Conservation (phyloP, 2,888 invertebrate species). For the Drosophila quasianomalipes region DNA sequence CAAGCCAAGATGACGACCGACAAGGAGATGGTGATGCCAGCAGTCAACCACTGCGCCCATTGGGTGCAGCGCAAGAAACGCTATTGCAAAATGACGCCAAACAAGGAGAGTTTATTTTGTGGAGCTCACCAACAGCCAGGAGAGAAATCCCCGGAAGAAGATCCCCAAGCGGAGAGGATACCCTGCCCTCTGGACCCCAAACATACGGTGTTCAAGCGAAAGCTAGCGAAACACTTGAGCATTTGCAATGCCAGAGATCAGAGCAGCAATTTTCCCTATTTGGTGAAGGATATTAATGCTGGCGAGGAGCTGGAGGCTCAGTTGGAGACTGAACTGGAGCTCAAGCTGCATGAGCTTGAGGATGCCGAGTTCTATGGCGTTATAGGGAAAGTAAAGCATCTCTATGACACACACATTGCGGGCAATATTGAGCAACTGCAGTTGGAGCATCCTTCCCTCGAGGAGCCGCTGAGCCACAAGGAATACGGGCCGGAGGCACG, state of each 20-base stretch:
- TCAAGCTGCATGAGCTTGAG: slow-evolving; percentile 85
- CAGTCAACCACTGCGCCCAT: slow-evolving; percentile 87
- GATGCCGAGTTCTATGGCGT: slow-evolving; percentile 83
- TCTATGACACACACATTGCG: slow-evolving; percentile 84
- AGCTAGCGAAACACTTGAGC: slow-evolving; percentile 89
- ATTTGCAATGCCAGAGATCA: slow-evolving; percentile 90
- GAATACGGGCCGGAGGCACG: slow-evolving; percentile 88
- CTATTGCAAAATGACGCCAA: slow-evolving; percentile 91
- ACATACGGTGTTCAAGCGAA: slow-evolving; percentile 89
- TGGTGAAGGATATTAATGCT: slow-evolving; percentile 80
- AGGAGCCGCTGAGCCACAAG: slow-evolving; percentile 86
- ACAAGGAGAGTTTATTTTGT: slow-evolving; percentile 89
- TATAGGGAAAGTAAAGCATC: slow-evolving; percentile 85
- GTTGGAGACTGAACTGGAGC: slow-evolving; percentile 29
- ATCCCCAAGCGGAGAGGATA: slow-evolving; percentile 86
- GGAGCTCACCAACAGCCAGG: slow-evolving; percentile 88
- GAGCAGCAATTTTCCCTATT: slow-evolving; percentile 86
- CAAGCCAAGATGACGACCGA: slow-evolving; percentile 60
- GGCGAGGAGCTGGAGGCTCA: slow-evolving; percentile 56
- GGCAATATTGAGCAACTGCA: slow-evolving; percentile 85
- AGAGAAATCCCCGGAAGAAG: slow-evolving; percentile 35
- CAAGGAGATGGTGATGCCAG: neutral
- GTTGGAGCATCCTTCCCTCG: slow-evolving; percentile 85
- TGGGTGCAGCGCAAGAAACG: slow-evolving; percentile 91
- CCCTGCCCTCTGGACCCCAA: slow-evolving; percentile 91